These are phyloP conservation scores for Acropora tenuis DNA, from an alignment of 64 coral and sea anemone genomes.

Conservation along the genomic window DNA sequence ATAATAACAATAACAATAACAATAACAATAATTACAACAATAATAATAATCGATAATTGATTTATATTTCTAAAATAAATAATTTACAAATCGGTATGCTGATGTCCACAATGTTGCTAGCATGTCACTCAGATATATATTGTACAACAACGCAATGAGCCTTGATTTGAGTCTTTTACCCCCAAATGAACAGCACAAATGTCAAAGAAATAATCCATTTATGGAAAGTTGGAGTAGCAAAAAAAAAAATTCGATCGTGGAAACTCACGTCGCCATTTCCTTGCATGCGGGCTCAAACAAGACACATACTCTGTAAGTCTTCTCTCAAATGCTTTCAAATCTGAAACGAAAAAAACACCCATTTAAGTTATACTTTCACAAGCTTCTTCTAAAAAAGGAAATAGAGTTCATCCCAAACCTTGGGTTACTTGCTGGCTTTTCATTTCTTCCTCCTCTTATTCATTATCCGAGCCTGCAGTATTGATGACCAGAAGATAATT, in stretches of 20 bases:
- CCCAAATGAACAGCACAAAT: background rate
- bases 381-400: background rate
- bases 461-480: background rate
- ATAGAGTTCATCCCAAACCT: slow-evolving; percentile 38
- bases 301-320: slow-evolving; percentile 92
- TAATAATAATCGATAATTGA: too few species aligned
- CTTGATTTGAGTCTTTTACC: too few species aligned
- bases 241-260: background rate
- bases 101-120: too few species aligned
- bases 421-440: slow-evolving; percentile 71
- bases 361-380: background rate
- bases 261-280: slow-evolving; percentile 88
- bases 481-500: background rate
- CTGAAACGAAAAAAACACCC: slow-evolving; percentile 25
- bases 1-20: too few species aligned
- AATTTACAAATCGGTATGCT: too few species aligned
- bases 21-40: too few species aligned
- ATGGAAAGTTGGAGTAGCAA: background rate
- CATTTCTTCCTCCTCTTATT: slow-evolving; percentile 11
- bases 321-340: slow-evolving; percentile 98
- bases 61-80: too few species aligned
- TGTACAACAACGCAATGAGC: too few species aligned
- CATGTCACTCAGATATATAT: too few species aligned
- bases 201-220: background rate
- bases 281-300: slow-evolving; percentile 71